Evolutionary conservation across 2,797 vertebrate species (phyloP).

Genomic region (Botia kubotai): DNA sequence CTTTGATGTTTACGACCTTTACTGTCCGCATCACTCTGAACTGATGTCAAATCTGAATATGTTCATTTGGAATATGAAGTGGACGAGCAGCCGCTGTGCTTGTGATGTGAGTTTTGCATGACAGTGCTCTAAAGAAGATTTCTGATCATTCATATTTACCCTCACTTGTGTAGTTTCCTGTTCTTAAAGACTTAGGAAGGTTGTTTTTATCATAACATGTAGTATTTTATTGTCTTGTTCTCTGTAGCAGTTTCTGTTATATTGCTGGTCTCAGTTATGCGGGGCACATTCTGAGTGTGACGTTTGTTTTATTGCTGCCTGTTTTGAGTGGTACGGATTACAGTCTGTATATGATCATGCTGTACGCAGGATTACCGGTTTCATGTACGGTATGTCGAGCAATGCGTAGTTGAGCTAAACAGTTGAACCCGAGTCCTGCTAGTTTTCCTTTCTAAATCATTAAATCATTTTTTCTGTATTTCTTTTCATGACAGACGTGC

Average conservation of each 20-base stretch:
- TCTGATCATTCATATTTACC: not conserved
- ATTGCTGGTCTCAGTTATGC: not conserved
- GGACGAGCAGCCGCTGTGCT: not conserved
- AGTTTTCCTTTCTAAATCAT: not conserved
- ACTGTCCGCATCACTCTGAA: not conserved
- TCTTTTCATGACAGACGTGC: not conserved
- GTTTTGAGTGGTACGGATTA: not conserved
- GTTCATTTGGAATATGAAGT: not conserved
- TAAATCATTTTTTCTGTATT: not conserved
- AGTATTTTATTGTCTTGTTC: constrained; percentile 14
- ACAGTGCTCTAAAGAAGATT: not conserved
- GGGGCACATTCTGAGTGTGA: not conserved
- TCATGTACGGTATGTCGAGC: not conserved
- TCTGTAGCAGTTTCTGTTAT: not conserved
- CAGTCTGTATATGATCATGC: not conserved
- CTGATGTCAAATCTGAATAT: not conserved
- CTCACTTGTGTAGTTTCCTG: not conserved
- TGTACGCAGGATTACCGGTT: too few species aligned
- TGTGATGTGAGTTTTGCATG: constrained; percentile 5
- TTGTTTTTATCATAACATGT: not conserved
- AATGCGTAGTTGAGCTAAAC: not conserved
- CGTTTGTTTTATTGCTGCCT: constrained; percentile 1
- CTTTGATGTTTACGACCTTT: not conserved
- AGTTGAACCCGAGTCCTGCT: not conserved
- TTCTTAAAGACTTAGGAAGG: not conserved